A percentile compares a stretch with the other conserved stretches of the same genome.
phyloP scores from a whole-genome alignment of 2,113 vertebrate species.

The Alectura lathami region DNA sequence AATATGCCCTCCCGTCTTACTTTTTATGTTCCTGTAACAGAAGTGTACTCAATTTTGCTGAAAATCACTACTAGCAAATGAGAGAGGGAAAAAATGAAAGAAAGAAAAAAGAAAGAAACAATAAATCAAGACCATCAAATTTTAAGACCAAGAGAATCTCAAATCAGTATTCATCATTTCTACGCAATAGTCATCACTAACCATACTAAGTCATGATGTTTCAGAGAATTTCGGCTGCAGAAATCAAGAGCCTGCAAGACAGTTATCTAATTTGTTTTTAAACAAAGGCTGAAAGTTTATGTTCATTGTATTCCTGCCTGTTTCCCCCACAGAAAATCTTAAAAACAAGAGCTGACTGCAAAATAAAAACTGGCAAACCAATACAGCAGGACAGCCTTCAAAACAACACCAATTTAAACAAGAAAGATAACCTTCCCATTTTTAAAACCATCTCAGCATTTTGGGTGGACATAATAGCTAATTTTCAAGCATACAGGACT shows the following conservation, averaged over 20 bases:
- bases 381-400: background rate
- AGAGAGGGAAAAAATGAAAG: background rate
- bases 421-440: background rate
- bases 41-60: background rate
- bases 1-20: background rate
- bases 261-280: background rate
- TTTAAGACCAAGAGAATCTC: background rate
- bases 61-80: background rate
- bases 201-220: background rate
- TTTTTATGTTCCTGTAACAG: fast-evolving
- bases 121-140: background rate
- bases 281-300: background rate
- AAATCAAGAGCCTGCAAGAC: background rate
- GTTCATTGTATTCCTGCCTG: background rate
- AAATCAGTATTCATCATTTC: background rate
- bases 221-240: background rate
- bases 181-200: background rate
- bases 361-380: background rate
- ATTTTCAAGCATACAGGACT: background rate
- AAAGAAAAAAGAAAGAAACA: too few species aligned
- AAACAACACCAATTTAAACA: background rate
- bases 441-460: background rate
- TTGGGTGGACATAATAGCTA: background rate
- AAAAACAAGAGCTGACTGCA: background rate
- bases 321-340: background rate